Evolutionary conservation across 2,113 vertebrate species (phyloP).

Genomic region (Zootoca vivipara): DNA sequence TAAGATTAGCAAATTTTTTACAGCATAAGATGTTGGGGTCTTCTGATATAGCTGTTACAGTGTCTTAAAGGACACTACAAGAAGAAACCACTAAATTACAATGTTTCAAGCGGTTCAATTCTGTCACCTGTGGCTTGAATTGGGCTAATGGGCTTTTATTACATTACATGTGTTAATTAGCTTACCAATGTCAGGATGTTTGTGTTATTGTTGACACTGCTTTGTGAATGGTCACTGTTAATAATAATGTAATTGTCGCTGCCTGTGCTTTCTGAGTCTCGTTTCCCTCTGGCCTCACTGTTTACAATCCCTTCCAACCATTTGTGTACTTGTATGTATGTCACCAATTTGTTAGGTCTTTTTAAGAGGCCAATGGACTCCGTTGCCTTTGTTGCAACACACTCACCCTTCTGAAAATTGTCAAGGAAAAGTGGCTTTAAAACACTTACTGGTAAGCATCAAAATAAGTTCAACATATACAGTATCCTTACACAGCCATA

Average conservation of each 20-base stretch:
- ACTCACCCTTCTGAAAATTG: too few relatives aligned
- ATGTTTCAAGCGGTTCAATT: background rate
- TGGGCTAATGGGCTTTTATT: background rate
- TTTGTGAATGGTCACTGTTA: background rate
- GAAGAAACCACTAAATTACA: background rate
- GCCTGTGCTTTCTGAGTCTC: background rate
- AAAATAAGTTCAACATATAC: background rate
- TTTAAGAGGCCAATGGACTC: too few relatives aligned
- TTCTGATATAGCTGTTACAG: background rate
- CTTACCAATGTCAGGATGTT: background rate
- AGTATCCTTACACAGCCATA: too few relatives aligned
- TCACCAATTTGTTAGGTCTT: too few relatives aligned
- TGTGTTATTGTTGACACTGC: background rate
- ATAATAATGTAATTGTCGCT: background rate
- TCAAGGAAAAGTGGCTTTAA: background rate
- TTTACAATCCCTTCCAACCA: background rate
- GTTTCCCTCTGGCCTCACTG: background rate
- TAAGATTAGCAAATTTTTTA: background rate
- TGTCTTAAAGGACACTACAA: background rate
- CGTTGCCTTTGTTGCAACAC: too few relatives aligned
- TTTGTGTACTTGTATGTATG: background rate
- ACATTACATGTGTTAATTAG: background rate
- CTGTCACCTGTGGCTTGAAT: too few relatives aligned
- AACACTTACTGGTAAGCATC: background rate
- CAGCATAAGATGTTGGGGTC: background rate